phyloP scores from a whole-genome alignment of 1,140 invertebrate species.

The Apis mellifera region Amel_HAv3.1 CM009936.2:6457501-6458000 shows the following conservation, averaged over 20 bases:
- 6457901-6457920: conserved; percentile 59
- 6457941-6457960: no score
- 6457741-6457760: conserved; percentile 75
- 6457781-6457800: conserved; percentile 74
- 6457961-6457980: not conserved
- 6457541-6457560: conserved; percentile 74
- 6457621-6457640: not conserved
- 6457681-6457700: conserved; percentile 72
- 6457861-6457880: conserved; percentile 77
- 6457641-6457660: conserved; percentile 63
- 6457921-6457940: not conserved
- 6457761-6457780: conserved; percentile 77
- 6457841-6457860: no score
- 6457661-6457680: conserved; percentile 66
- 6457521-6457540: conserved; percentile 69
- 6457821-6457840: not conserved
- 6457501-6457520: conserved; percentile 59
- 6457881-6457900: conserved; percentile 77
- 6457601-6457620: not conserved
- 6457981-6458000: conserved; percentile 38
- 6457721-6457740: conserved; percentile 78
- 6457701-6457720: conserved; percentile 79
- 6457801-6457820: not conserved
- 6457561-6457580: not conserved
- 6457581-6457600: no score